Evolutionary conservation across 2,888 invertebrate genomes (phyloP).

Genomic region (Leucophenga maculata): DNA sequence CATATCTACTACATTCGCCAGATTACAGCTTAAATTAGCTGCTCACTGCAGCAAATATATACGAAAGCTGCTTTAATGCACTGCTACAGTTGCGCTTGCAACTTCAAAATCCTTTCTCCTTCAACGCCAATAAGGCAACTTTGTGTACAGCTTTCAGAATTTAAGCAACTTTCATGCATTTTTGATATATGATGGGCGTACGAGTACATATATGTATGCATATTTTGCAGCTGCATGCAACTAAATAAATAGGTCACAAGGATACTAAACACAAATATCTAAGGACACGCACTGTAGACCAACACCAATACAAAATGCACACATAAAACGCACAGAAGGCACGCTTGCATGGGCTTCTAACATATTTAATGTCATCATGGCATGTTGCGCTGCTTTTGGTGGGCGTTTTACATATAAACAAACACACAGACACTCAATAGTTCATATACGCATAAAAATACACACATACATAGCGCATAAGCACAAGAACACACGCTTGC

Average conservation of each 20-base stretch:
- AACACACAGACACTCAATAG: neutral
- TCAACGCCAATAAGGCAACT: too few relatives aligned
- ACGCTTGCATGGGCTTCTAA: neutral
- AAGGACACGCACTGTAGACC: neutral
- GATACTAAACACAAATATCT: constrained; percentile 27
- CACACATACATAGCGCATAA: constrained; percentile 14
- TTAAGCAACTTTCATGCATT: constrained; percentile 12
- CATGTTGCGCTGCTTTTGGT: constrained; percentile 35
- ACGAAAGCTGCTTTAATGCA: too few relatives aligned
- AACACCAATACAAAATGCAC: too few relatives aligned
- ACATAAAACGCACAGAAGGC: neutral
- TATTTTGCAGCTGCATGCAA: constrained; percentile 25
- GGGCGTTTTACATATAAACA: constrained; percentile 52
- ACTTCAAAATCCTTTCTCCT: too few relatives aligned
- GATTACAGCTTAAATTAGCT: too few relatives aligned
- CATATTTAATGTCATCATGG: constrained; percentile 20
- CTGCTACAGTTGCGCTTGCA: too few relatives aligned
- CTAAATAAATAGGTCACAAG: constrained; percentile 39
- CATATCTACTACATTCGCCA: too few relatives aligned
- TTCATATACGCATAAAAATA: constrained; percentile 10
- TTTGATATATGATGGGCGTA: constrained; percentile 14
- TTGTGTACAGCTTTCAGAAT: neutral
- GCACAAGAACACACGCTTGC: too few relatives aligned
- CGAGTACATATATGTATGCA: neutral
- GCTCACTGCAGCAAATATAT: too few relatives aligned